Evolutionary conservation across 2,113 vertebrate genomes (phyloP).

Genomic region (Paramisgurnus dabryanus): DNA sequence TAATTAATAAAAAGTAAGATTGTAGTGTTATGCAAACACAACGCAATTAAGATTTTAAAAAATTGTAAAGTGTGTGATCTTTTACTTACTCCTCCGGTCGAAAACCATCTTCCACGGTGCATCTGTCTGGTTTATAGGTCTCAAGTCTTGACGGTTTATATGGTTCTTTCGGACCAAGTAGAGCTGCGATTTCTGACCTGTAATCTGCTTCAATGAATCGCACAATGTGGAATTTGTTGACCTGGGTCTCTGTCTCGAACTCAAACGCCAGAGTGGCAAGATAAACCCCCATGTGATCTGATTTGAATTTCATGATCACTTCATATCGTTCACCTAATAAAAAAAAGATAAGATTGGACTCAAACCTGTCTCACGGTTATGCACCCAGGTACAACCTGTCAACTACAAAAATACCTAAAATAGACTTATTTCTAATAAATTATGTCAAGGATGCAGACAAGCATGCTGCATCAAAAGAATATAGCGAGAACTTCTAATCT

Average conservation of each 20-base stretch:
- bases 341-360: background rate
- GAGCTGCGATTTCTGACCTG: conserved; percentile 71
- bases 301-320: conserved; percentile 71
- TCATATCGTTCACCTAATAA: conserved; percentile 73
- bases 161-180: conserved; percentile 75
- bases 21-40: too few species aligned
- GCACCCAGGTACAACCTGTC: too few species aligned
- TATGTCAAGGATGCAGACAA: background rate
- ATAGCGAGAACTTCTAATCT: too few species aligned
- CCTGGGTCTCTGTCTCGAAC: conserved; percentile 69
- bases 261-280: conserved; percentile 73
- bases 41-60: background rate
- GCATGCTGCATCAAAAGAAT: background rate
- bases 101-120: conserved; percentile 74
- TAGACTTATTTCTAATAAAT: too few species aligned
- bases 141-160: conserved; percentile 69
- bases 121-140: conserved; percentile 19
- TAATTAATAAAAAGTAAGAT: too few species aligned
- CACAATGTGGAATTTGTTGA: conserved; percentile 77
- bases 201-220: conserved; percentile 75
- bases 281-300: conserved; percentile 75
- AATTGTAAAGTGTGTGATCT: background rate
- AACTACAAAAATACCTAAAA: too few species aligned
- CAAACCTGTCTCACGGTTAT: too few species aligned
- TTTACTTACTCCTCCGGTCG: conserved; percentile 73